Base-by-base conservation (phyloP, 2,797 vertebrate species). In the Alcedo quadribrachys region DNA sequence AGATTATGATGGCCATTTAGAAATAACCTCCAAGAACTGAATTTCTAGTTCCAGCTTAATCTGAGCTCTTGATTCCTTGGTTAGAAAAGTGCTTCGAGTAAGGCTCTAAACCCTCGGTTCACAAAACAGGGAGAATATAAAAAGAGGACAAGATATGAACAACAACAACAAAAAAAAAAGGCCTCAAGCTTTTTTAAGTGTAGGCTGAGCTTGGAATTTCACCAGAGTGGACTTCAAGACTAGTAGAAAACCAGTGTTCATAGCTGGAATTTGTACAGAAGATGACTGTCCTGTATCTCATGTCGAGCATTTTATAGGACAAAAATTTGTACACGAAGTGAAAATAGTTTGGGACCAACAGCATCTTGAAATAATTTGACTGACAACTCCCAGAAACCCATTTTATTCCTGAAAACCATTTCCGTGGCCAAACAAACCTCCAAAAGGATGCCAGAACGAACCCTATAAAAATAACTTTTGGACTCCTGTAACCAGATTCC, bases 71-170 rank as follows among this genome's bases (percentile, higher is more conserved):
- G 57, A 91, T 43, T 90, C 67, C 79, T 93, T 37, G 8, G 74
- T 91, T 92, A 92, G 12, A 78, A 91, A 96, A 96, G 93, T 96
- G 89, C 85, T 97, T 97, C 42, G 63, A 95, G 75, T 54, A 94
- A 94, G 40, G 61, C 74, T 93, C 33, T 71, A 75, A 85, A 74
- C 35, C 28, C 85, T 85, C 80, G 50, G 62, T 51, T 93, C 84
- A 88, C 71, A 75, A 80, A 88, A 85, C 7, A 4, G 88, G 79
- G 78, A 91, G 76, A 86, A 55, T 77, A 90, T 33, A 24, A 40
- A 54, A 96, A 84, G 85, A 45, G n/a, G 80, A 95, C 45, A 77
- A 86, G 86, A 78, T 74, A 85, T 14, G 76, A 92, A 85, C 17
- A 45, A 45, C 8, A 53, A 54, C 74, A 63, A 66, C 46, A 69